Percentiles rank a stretch among this genome's conserved stretches.
Conservation (phyloP, 2,113 vertebrate genomes). For the Electrona antarctica region DNA sequence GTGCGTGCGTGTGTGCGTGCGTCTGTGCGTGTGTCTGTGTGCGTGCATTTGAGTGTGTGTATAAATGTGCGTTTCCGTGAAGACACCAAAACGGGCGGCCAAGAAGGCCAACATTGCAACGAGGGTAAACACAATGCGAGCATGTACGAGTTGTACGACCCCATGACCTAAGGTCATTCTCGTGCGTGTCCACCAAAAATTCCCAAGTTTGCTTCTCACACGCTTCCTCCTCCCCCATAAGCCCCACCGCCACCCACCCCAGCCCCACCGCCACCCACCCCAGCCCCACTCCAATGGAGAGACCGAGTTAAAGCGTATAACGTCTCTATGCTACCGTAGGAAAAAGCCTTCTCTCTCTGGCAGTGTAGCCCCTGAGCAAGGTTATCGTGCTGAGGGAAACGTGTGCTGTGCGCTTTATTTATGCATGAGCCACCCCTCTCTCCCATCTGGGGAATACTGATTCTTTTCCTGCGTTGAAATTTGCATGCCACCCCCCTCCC, state of each 20-base stretch:
- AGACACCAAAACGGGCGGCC: background rate
- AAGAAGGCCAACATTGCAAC: slow-evolving; percentile 2
- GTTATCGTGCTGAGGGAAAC: slow-evolving; percentile 66
- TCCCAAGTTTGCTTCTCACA: slow-evolving; percentile 27
- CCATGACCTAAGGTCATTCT: slow-evolving; percentile 55
- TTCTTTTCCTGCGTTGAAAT: slow-evolving; percentile 76
- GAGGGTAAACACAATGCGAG: slow-evolving; percentile 37
- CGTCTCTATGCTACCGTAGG: slow-evolving; percentile 58
- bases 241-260: slow-evolving; percentile 7
- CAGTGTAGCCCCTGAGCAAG: slow-evolving; percentile 68
- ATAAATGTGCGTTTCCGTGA: slow-evolving; percentile 26
- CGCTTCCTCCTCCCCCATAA: slow-evolving; percentile 16
- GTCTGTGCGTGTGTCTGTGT: slow-evolving; percentile 14
- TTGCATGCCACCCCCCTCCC: slow-evolving; percentile 68
- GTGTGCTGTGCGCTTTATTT: slow-evolving; percentile 69
- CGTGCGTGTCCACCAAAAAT: slow-evolving; percentile 24
- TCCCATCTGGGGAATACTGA: slow-evolving; percentile 72
- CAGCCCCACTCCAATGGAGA: slow-evolving; percentile 9
- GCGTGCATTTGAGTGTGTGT: background rate
- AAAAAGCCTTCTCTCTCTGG: slow-evolving; percentile 55
- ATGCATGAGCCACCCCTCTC: slow-evolving; percentile 74
- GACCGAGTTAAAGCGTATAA: slow-evolving; percentile 36
- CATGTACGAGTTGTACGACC: slow-evolving; percentile 28
- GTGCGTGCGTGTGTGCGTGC: background rate
- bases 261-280: background rate